Conservation (phyloP, 2,113 vertebrate genomes). For the Chelonoidis abingdonii region DNA sequence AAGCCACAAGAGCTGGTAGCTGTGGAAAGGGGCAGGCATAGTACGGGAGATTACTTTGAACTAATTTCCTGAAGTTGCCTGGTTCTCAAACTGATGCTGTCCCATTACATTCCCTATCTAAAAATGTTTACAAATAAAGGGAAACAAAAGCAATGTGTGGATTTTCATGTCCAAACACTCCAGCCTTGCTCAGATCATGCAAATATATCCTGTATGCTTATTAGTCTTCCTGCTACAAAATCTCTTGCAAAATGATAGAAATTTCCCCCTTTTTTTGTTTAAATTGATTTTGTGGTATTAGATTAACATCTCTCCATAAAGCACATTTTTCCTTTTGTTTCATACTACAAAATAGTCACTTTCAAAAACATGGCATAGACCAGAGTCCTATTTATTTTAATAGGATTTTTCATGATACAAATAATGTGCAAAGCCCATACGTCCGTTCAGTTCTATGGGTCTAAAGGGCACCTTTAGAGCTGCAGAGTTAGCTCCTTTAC, state of each 20-base stretch:
- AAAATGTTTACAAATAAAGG: not conserved
- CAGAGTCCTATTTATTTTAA: not conserved
- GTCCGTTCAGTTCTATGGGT: not conserved
- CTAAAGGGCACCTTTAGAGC: not conserved
- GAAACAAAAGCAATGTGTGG: accelerated
- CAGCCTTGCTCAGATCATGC: not conserved
- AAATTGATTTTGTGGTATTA: conserved; percentile 1
- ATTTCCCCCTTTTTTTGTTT: not conserved
- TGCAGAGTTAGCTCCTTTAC: conserved; percentile 42
- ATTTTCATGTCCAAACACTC: conserved; percentile 15
- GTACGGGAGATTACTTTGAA: not conserved
- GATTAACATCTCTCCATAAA: conserved; percentile 19
- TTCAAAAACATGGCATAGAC: conserved; percentile 2
- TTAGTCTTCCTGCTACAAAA: conserved; percentile 34
- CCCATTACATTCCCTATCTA: not conserved
- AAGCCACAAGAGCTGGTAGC: not conserved
- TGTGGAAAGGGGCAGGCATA: not conserved
- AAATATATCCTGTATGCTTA: not conserved
- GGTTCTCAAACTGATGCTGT: not conserved
- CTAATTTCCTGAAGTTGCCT: not conserved
- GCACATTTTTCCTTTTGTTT: conserved; percentile 23
- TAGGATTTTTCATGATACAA: not conserved
- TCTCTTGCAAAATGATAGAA: not conserved
- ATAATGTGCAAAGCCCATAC: not conserved
- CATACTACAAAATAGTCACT: not conserved